Evolutionary conservation across 2,888 invertebrate genomes (phyloP), one percentile per base, ranked within the genome.

Genomic region (Carcina quercana): DNA sequence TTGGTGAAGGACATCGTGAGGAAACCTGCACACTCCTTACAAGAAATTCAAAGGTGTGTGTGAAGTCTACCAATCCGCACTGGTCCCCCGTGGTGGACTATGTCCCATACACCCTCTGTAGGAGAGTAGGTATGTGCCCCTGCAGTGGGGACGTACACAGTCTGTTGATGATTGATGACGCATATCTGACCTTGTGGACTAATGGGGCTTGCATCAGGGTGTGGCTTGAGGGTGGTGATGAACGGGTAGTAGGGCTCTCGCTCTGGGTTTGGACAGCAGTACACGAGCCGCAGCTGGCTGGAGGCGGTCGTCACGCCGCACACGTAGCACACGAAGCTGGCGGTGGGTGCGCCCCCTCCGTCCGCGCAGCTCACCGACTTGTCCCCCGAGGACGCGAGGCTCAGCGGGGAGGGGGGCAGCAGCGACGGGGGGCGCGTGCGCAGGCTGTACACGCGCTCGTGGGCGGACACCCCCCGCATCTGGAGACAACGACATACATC

Each of bases 201-300:
- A 52, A 96, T 92, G 21, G 95, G 94, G 76, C 93, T 92, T 57
- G 96, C 93, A 54, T 95, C 95, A 31, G 90, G 88, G 44, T 92
- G 93, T 37, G 93, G 89, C 72, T 90, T 90, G 57, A 95, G 80
- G 51, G 89, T 88, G 59, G 91, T 91, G 38, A 97, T 92, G 72
- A 95, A 95, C 8, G 96, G 95, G 80, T 94, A 96, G 73, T 92
- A 96, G 31, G 95, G 93, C 72, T 96, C 95, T 36, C 92, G 86
- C 61, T 94, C 94, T 0, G 91, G 89, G 74, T 94, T 94, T 31
- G 91, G 88, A 63, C 92, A 91, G 75, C 94, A 94, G 73, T 94
- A 95, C 35, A 96, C 87, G 51, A 94, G 87, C 42, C 94, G 86
- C 58, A 94, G 87, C 67, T 92, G 91, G 46, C 92, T 91, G 37